These are phyloP conservation scores for Lasioglossum lativentre DNA, from an alignment of 2,888 invertebrate genomes.

Conservation along the genomic window DNA sequence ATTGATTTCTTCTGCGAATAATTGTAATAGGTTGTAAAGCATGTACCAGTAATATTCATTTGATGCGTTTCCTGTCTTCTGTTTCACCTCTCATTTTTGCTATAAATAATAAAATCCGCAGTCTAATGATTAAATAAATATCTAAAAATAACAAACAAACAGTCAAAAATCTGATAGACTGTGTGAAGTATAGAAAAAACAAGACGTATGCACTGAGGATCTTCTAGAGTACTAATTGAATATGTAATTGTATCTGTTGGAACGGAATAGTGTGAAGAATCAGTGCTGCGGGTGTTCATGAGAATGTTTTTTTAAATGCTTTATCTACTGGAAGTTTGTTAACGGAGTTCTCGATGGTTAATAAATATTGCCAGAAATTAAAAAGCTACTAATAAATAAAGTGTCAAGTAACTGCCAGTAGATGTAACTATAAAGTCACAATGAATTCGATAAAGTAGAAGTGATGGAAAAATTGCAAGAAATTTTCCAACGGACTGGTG, in stretches of 20 bases:
- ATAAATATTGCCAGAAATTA: background rate
- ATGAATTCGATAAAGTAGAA: background rate
- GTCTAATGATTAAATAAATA: slow-evolving; percentile 14
- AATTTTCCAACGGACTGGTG: background rate
- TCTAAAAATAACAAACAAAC: background rate
- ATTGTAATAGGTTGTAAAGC: background rate
- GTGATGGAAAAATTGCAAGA: background rate
- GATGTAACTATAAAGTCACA: background rate
- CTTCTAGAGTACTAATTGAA: slow-evolving; percentile 34
- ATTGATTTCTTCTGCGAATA: background rate
- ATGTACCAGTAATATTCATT: background rate
- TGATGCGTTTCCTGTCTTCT: too few species aligned
- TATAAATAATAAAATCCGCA: background rate
- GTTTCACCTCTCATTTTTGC: background rate
- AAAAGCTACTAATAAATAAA: background rate
- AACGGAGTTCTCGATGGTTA: background rate
- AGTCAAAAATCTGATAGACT: slow-evolving; percentile 25
- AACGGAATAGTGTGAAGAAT: slow-evolving; percentile 17
- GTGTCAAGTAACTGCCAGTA: too few species aligned
- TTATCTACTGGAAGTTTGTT: background rate
- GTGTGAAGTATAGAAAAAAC: slow-evolving; percentile 13
- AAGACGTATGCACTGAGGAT: background rate
- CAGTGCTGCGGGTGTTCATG: background rate
- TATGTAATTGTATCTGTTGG: background rate
- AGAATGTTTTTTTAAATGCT: background rate